Evolutionary conservation across 2,888 invertebrate species (phyloP), one percentile per base, ranked within the genome.

Genomic region (Podotricha telesiphe): DNA sequence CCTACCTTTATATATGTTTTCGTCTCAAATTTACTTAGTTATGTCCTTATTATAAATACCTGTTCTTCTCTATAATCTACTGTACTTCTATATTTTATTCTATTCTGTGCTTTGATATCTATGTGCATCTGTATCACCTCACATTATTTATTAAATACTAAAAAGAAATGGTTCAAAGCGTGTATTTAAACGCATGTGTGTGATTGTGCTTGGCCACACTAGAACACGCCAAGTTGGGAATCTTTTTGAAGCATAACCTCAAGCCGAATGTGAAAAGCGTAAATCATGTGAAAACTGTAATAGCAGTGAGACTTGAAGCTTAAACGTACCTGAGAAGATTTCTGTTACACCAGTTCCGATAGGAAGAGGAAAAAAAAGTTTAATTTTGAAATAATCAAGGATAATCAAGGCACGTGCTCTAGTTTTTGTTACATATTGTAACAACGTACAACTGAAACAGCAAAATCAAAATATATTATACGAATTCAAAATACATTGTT

Each of bases 311-410:
- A 85, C 86, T 85, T 82, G 82, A 90, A 91, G 89, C 90, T 81
- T 82, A 80, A 86, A 93, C 92, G 82, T 93, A 93, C 92, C 93
- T 93, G 88, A 93, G 85, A 76, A 93, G 89, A 84, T 92, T 92
- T 93, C 93, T 92, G 90, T 86, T 83, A 87, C 86, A 89, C 86
- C 90, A 87, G 91, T 86, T 89, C 92, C 92, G 85, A 86, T 85
- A 84, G 84, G 88, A 83, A 87, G 85, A 87, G 86, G 87, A 88
- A 88, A 91, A 78, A 86, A 79, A 82, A 77, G 75, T 86, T 87
- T 84, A 85, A 85, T 86, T 81, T 82, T 73, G 70, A 74, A 75
- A 73, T 61, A 72, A 74, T 73, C 69, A 70, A 70, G 72, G 73
- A 63, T 65, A 67, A 65, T 40, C 11, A n/a, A n/a, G 56, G n/a